These are phyloP conservation scores for Phataginus tetradactyla DNA, from an alignment of 2,797 vertebrate species.

Conservation along the genomic window DNA sequence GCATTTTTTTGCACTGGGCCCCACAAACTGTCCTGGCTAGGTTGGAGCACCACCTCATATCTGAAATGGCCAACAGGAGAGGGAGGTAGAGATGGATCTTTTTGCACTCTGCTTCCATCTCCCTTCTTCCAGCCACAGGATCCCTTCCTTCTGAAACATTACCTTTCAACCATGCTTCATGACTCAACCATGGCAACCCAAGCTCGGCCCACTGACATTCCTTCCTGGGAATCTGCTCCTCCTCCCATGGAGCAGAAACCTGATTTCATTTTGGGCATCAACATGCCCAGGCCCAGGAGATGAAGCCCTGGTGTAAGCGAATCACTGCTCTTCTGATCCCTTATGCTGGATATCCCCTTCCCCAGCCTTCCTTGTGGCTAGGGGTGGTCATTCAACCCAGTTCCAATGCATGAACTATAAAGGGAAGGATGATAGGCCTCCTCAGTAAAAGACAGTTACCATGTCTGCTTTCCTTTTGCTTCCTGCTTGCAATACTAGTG, in stretches of 20 bases:
- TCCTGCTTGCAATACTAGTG: background rate
- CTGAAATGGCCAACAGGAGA: background rate
- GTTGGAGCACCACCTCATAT: background rate
- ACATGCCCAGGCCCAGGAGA: background rate
- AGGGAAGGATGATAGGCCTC: background rate
- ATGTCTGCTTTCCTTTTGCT: background rate
- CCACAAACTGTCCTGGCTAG: no score
- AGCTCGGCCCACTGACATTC: background rate
- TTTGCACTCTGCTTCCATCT: background rate
- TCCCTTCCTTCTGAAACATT: background rate
- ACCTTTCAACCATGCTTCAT: background rate
- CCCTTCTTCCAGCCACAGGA: background rate
- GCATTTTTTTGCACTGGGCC: background rate
- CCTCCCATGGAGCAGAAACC: background rate
- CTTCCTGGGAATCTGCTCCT: background rate
- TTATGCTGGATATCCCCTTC: background rate
- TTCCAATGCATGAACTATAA: background rate
- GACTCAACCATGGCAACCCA: background rate
- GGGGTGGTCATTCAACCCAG: background rate
- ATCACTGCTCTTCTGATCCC: background rate
- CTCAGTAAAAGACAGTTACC: background rate
- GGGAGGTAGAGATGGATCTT: background rate
- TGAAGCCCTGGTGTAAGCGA: background rate
- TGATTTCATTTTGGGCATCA: background rate
- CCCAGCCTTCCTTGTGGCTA: background rate